Conservation (phyloP, 2,113 vertebrate genomes). For the Chaetodon trifascialis region DNA sequence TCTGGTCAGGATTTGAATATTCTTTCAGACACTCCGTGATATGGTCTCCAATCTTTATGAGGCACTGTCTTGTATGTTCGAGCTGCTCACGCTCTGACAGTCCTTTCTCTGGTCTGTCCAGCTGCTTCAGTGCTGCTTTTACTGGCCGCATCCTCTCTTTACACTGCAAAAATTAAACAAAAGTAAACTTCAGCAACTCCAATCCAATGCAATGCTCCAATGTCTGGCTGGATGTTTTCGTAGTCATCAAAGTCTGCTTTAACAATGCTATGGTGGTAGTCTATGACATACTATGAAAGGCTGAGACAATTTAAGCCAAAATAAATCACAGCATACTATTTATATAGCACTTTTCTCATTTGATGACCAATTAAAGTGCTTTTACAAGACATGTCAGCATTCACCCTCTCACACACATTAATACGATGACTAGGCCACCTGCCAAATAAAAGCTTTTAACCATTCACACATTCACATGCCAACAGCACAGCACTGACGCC, state of each 20-base stretch:
- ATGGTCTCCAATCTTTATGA: slow-evolving; percentile 99
- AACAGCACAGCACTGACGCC: no score
- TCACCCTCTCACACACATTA: no score
- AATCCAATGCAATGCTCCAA: not conserved
- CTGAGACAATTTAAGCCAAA: not conserved
- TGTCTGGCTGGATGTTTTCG: not conserved
- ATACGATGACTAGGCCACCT: no score
- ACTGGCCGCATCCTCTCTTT: slow-evolving; percentile 99
- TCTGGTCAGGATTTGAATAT: slow-evolving; percentile 95
- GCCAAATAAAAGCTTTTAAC: no score
- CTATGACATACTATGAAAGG: not conserved
- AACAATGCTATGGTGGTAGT: not conserved
- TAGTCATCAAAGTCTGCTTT: not conserved
- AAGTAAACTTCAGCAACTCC: not conserved
- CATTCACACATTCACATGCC: no score
- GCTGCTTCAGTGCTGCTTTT: slow-evolving; percentile 96
- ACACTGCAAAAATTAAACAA: slow-evolving; percentile 84
- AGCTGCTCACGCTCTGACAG: slow-evolving; percentile 98
- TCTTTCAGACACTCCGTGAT: slow-evolving; percentile 98
- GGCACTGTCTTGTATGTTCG: slow-evolving; percentile 96
- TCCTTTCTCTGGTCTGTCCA: slow-evolving; percentile 97
- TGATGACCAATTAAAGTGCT: not conserved
- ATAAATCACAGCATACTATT: not conserved
- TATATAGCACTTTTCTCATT: not conserved
- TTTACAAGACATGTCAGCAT: no score